Evolutionary conservation across 2,888 invertebrate species (phyloP), one percentile per base, ranked within the genome.

Genomic region (Leuctra nigra): DNA sequence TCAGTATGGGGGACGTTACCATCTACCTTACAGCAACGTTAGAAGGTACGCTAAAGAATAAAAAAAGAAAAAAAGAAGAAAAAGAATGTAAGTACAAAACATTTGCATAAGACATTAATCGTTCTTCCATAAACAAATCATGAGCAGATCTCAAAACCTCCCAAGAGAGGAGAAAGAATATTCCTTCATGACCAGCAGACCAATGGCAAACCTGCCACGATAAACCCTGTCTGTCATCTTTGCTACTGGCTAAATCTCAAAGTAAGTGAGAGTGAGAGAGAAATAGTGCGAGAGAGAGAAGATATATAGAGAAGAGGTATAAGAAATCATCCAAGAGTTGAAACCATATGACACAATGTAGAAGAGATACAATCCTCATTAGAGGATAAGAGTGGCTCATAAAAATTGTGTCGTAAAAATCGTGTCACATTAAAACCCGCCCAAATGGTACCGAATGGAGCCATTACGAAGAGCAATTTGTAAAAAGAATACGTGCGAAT

Each of bases 71-170:
- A 38, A n/a, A 38, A 38, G 38, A 38, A 38, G 38, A 38, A 38
- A 7, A 11, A 29, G 29, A 29, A 29, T 6, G 11, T 7, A 29
- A 11, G 6, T 29, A 38, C 38, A 38, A n/a, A n/a, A n/a, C 18
- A 41, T 41, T 41, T 41, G 41, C 41, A 41, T 41, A 41, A 41
- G 14, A 41, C 41, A 41, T 41, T 41, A 41, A 41, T 41, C 41
- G 41, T 41, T 41, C 18, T 20, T 20, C 20, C 41, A 41, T 41
- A 41, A 41, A 41, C 41, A 16, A 41, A 16, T 41, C 41, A 41
- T 41, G 41, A 41, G 41, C 2, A 18, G n/a, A n/a, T n/a, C n/a
- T n/a, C n/a, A n/a, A n/a, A n/a, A n/a, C n/a, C n/a, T 3, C 41
- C 41, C 20, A 18, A 18, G 6, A 29, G 29, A 29, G 29, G 6